Conservation (phyloP, 2,797 vertebrate genomes). For the Cephalopachus bancanus region DNA sequence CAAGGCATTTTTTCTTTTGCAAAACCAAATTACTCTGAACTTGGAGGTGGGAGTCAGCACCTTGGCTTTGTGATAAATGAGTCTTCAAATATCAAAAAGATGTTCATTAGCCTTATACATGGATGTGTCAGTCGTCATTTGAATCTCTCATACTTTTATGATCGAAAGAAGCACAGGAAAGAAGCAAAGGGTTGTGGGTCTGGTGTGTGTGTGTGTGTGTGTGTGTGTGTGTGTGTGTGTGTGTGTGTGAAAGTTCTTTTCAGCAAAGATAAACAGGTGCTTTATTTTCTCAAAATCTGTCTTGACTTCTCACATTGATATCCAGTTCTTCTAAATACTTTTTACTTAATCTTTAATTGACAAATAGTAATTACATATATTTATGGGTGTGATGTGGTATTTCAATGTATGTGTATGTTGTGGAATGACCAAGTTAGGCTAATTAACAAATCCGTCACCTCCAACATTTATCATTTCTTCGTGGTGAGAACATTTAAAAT, state of each 20-base stretch:
- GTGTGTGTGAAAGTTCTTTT: not conserved
- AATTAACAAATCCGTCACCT: not conserved
- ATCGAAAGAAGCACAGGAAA: not conserved
- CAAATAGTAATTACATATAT: not conserved
- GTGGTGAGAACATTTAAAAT: not conserved
- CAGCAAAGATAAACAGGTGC: not conserved
- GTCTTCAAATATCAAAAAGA: not conserved
- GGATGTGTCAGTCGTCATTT: not conserved
- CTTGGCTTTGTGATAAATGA: conserved; percentile 23
- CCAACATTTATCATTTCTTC: not conserved
- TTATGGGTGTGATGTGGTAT: not conserved
- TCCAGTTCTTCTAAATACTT: not conserved
- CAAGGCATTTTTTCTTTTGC: not conserved
- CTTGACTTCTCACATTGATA: not conserved
- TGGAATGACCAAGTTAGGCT: not conserved
- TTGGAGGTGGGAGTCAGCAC: not conserved
- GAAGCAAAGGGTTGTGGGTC: not conserved
- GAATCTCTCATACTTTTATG: not conserved
- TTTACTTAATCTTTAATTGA: not conserved
- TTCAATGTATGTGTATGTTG: not conserved
- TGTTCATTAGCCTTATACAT: not conserved
- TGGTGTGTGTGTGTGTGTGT: not conserved
- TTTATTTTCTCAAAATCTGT: not conserved
- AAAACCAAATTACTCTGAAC: not conserved
- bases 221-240: not conserved